Percentiles rank a stretch among this genome's conserved stretches.
These are phyloP conservation scores for Drosophila pullipes DNA, from an alignment of 2,888 invertebrate species.

Conservation along the genomic window DNA sequence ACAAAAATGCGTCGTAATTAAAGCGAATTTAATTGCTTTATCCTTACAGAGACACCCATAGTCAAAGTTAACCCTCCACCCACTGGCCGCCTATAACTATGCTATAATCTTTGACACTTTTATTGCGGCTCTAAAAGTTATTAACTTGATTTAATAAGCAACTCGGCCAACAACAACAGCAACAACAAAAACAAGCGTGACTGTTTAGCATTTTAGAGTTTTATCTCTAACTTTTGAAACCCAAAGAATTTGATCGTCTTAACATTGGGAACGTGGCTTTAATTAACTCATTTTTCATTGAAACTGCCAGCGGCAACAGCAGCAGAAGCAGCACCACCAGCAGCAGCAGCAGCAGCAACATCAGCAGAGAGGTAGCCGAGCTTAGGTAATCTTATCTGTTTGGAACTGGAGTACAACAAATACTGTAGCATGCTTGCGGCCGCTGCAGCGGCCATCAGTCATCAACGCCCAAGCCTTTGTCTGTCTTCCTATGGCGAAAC, in stretches of 20 bases:
- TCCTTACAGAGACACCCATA: conserved; percentile 26
- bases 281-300: conserved; percentile 85
- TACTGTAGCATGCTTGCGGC: conserved; percentile 51
- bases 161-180: conserved; percentile 52
- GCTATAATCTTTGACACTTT: conserved; percentile 84
- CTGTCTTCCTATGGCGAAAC: conserved; percentile 16
- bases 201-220: conserved; percentile 68
- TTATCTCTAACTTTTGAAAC: conserved; percentile 64
- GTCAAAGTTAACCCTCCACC: background rate
- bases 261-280: conserved; percentile 77
- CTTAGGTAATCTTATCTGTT: conserved; percentile 71
- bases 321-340: conserved; percentile 2
- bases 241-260: conserved; percentile 73
- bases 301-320: conserved; percentile 66
- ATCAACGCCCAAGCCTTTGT: conserved; percentile 67
- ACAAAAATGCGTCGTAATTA: conserved; percentile 76
- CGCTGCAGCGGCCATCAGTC: conserved; percentile 63
- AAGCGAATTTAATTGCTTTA: conserved; percentile 80
- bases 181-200: conserved; percentile 37
- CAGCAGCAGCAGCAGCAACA: conserved; percentile 1
- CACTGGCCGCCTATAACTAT: conserved; percentile 65
- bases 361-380: conserved; percentile 19
- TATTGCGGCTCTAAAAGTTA: conserved; percentile 83
- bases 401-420: conserved; percentile 32
- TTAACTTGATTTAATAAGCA: conserved; percentile 84